Base-by-base conservation (phyloP, 2,888 invertebrate genomes). In the Agrochola lota region DNA sequence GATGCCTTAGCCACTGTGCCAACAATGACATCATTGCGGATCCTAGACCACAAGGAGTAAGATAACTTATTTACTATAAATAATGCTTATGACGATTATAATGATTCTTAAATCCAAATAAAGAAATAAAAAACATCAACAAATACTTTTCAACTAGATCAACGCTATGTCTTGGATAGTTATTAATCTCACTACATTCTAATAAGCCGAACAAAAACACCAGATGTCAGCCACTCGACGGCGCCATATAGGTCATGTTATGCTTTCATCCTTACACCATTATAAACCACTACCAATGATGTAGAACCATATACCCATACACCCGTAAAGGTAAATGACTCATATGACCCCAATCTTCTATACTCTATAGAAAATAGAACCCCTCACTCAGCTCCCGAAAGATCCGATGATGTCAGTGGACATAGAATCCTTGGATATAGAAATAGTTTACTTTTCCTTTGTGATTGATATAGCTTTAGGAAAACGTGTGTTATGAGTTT, bases 321-420 rank as follows among this genome's bases (percentile, higher is more conserved):
- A 66, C n/a, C 73, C 80, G 66, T 66, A 84, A 84, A 81, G 79
- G 87, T 85, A 83, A 83, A 86, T 87, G 88, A 87, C 77, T 88
- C 88, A 87, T 40, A 71, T 77, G 86, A 86, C 88, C 84, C 73
- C 71, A 85, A 85, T 88, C 52, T 67, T 66, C 73, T 46, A 69
- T 76, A 80, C 35, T 69, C 75, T 67, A 78, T 81, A 85, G 78
- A 77, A 86, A 87, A 84, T 83, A 82, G 74, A 80, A 57, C 77
- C 85, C 84, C 84, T 82, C 77, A 75, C 75, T 77, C 67, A 70
- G 62, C 49, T 74, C 64, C 75, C 78, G 59, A 88, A 83, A 84
- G 81, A 71, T 83, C 40, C 8, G 55, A 66, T 88, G 88, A 88
- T 87, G 88, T 88, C 87, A 88, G 62, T 43, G 40, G 49, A 9